Evolutionary conservation across 2,888 invertebrate species (phyloP).

Genomic region (Apotomis capreana): DNA sequence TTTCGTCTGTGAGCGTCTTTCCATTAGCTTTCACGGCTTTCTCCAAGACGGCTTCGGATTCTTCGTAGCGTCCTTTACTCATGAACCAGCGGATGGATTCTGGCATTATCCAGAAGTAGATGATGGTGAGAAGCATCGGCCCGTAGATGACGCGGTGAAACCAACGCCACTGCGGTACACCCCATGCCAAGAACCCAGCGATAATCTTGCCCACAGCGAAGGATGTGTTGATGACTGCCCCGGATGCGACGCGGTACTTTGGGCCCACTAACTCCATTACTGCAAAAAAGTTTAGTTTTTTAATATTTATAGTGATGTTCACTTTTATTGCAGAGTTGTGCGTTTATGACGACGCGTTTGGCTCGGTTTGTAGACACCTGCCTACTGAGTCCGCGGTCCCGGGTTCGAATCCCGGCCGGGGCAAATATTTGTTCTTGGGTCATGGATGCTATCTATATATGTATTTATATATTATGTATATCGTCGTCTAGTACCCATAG

Average conservation of each 20-base stretch:
- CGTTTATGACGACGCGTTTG: too few species aligned
- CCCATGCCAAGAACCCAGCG: constrained; percentile 87
- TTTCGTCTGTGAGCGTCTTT: constrained; percentile 60
- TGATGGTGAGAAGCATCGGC: constrained; percentile 85
- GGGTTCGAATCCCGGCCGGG: too few species aligned
- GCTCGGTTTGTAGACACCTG: too few species aligned
- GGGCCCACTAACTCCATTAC: constrained; percentile 90
- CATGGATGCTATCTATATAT: too few species aligned
- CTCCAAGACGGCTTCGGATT: constrained; percentile 85
- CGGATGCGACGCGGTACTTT: constrained; percentile 86
- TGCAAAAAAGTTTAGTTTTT: constrained; percentile 53
- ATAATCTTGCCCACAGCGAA: constrained; percentile 88
- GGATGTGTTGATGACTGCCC: constrained; percentile 86
- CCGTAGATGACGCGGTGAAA: constrained; percentile 86
- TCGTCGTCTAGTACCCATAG: too few species aligned
- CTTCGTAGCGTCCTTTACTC: constrained; percentile 85
- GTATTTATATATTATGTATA: too few species aligned
- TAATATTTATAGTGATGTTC: too few species aligned
- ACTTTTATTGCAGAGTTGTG: too few species aligned
- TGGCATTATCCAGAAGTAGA: constrained; percentile 86
- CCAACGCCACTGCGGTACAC: constrained; percentile 86
- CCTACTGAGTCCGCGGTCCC: too few species aligned
- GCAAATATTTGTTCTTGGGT: too few species aligned
- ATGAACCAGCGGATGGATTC: constrained; percentile 91
- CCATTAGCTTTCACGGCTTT: constrained; percentile 85